Evolutionary conservation across 1,140 invertebrate species (phyloP).

Genomic region (Trypoxylus dichotomus): DNA sequence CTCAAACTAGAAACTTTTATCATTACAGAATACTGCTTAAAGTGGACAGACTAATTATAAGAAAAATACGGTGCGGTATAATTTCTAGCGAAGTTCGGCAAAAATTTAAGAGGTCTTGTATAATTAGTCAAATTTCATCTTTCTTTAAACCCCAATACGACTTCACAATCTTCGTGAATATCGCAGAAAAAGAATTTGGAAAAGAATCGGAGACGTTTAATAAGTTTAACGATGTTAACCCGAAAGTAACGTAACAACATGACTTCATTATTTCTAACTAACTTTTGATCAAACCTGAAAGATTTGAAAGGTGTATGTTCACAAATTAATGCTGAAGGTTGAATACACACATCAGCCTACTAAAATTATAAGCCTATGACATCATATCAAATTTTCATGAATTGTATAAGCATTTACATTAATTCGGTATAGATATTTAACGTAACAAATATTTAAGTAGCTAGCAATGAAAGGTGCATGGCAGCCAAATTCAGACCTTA

Average conservation of each 20-base stretch:
- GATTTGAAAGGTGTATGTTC: neutral
- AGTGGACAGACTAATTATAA: constrained; percentile 24
- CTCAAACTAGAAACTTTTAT: constrained; percentile 47
- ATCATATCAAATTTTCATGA: no score
- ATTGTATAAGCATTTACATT: no score
- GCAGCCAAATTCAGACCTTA: no score
- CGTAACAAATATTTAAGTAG: neutral
- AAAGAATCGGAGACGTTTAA: neutral
- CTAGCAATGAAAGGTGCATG: no score
- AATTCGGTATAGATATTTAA: neutral
- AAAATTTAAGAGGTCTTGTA: neutral
- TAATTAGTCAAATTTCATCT: neutral
- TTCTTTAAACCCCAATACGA: neutral
- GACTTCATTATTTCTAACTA: neutral
- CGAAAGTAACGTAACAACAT: neutral
- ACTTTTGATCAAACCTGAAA: neutral
- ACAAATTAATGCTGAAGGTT: neutral
- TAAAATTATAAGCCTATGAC: no score
- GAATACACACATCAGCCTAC: neutral
- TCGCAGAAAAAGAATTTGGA: neutral
- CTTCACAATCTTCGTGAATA: neutral
- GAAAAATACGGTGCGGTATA: neutral
- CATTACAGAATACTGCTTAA: constrained; percentile 37
- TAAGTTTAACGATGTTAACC: neutral
- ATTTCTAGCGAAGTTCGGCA: constrained; percentile 3